Conservation (phyloP, 2,797 vertebrate genomes). For the Mycteria americana region DNA sequence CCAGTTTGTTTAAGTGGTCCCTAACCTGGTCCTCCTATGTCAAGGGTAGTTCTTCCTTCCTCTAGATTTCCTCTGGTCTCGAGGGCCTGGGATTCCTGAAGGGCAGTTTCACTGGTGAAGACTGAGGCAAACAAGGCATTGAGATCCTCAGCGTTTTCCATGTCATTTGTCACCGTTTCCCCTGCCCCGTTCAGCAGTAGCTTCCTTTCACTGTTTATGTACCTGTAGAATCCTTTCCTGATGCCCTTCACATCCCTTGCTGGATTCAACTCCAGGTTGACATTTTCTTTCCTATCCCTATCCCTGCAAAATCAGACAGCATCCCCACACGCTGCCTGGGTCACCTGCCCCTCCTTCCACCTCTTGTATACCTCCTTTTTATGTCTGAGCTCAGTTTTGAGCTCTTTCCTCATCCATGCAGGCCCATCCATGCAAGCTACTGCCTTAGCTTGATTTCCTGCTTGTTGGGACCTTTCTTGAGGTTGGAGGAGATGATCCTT, state of each 20-base stretch:
- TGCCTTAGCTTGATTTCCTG: neutral
- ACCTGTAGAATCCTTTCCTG: neutral
- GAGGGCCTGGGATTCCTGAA: neutral
- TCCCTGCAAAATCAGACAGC: neutral
- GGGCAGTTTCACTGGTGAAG: neutral
- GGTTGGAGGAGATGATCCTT: neutral
- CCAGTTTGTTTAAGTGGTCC: neutral
- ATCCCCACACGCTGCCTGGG: neutral
- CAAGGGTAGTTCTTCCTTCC: neutral
- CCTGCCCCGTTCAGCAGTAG: neutral
- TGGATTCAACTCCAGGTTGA: neutral
- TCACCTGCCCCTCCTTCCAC: neutral
- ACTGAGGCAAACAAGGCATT: neutral
- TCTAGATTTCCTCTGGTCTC: neutral
- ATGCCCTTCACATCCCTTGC: neutral
- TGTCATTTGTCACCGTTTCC: neutral
- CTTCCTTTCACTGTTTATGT: neutral
- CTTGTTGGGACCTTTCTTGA: neutral
- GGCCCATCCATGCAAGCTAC: too few species aligned
- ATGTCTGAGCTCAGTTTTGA: neutral
- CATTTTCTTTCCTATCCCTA: neutral
- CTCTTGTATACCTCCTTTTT: neutral
- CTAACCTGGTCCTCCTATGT: neutral
- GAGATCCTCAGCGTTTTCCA: neutral
- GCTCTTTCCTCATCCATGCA: neutral